These are phyloP conservation scores for Stigmatopora argus DNA, from an alignment of 2,113 vertebrate genomes.

Conservation along the genomic window DNA sequence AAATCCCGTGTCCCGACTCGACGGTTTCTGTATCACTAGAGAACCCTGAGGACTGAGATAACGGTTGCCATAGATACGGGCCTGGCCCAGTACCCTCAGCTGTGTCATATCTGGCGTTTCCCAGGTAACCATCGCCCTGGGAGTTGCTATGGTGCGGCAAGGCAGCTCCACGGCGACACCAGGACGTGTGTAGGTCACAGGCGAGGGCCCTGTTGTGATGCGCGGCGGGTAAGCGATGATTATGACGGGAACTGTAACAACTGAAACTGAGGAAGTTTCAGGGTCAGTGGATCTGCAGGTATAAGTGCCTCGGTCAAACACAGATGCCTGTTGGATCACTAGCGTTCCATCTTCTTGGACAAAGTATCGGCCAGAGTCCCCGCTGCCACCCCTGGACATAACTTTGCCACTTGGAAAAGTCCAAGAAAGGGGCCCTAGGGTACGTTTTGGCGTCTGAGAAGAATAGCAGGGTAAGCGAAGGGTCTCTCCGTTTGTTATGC, in stretches of 20 bases:
- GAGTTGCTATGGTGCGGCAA: constrained; percentile 82
- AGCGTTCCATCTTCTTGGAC: constrained; percentile 81
- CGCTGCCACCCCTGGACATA: constrained; percentile 68
- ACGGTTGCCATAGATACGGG: constrained; percentile 81
- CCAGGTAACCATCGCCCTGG: constrained; percentile 83
- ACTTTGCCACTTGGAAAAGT: constrained; percentile 75
- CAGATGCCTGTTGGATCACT: constrained; percentile 73
- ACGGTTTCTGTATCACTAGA: constrained; percentile 79
- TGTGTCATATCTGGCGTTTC: constrained; percentile 82
- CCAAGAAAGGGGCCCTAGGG: constrained; percentile 69
- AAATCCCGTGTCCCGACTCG: constrained; percentile 80
- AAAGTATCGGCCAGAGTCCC: constrained; percentile 60
- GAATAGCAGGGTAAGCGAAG: constrained; percentile 73
- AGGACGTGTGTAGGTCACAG: constrained; percentile 76
- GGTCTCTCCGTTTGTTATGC: constrained; percentile 82
- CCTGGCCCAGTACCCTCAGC: constrained; percentile 71
- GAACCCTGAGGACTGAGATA: constrained; percentile 85
- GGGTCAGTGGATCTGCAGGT: constrained; percentile 69
- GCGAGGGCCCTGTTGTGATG: constrained; percentile 80
- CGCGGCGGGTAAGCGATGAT: constrained; percentile 88
- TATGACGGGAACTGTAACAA: constrained; percentile 80
- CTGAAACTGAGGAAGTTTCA: constrained; percentile 56
- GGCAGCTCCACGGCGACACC: constrained; percentile 79
- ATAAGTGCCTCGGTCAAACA: constrained; percentile 86
- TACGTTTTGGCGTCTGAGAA: constrained; percentile 39